Percentiles rank a stretch among this genome's conserved stretches.
These are phyloP conservation scores for Scelioninae gen. 1 DNA, from an alignment of 2,888 invertebrate genomes.

Conservation along the genomic window DNA sequence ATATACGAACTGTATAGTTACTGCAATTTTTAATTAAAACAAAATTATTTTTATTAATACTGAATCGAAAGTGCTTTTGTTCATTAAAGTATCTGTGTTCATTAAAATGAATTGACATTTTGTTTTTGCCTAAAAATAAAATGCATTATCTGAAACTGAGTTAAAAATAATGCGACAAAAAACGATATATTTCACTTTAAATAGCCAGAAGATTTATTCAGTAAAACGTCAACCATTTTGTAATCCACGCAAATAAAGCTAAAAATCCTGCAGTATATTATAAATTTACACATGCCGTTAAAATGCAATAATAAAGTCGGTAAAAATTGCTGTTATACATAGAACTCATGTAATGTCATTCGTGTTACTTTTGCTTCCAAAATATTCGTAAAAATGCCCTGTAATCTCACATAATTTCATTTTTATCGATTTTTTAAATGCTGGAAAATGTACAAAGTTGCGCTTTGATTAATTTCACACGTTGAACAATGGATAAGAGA, in stretches of 20 bases:
- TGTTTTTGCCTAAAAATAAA: too few relatives aligned
- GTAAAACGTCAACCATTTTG: conserved; percentile 1
- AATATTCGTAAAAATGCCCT: neutral
- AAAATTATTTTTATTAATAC: too few relatives aligned
- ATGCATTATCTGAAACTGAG: too few relatives aligned
- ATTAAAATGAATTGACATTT: too few relatives aligned
- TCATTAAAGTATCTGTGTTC: too few relatives aligned
- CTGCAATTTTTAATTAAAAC: too few relatives aligned
- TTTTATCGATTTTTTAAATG: conserved; percentile 5
- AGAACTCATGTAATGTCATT: neutral
- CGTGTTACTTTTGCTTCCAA: neutral
- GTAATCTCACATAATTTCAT: neutral
- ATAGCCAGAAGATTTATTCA: neutral
- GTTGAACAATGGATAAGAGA: neutral
- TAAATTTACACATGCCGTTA: neutral
- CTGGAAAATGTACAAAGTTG: neutral
- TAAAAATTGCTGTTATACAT: neutral
- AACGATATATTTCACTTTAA: neutral
- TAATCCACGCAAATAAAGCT: neutral
- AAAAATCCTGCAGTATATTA: neutral
- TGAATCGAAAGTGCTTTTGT: too few relatives aligned
- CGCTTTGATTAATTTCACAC: neutral
- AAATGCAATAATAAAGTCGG: neutral
- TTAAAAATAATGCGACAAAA: neutral
- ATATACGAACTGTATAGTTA: too few relatives aligned